A percentile compares a stretch with the other conserved stretches of the same genome.
These are phyloP conservation scores for Calliphora vomitoria DNA, from an alignment of 2,888 invertebrate genomes.

Conservation along the genomic window DNA sequence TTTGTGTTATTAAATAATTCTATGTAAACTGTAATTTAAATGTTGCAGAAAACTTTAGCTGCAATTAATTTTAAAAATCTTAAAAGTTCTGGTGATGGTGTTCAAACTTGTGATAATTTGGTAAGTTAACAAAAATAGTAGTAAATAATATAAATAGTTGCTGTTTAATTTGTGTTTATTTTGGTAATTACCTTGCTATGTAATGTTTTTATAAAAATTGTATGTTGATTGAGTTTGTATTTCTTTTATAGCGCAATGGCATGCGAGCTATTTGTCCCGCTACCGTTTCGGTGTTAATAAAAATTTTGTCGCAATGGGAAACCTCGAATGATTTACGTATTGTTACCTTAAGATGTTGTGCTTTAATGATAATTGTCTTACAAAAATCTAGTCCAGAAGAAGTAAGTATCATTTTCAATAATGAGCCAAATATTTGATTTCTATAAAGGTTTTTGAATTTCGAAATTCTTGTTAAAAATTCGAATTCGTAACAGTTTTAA, in stretches of 20 bases:
- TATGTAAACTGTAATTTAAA: slow-evolving; percentile 64
- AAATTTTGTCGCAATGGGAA: slow-evolving; percentile 85
- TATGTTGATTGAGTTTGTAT: slow-evolving; percentile 6
- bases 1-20: slow-evolving; percentile 45
- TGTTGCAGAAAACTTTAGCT: slow-evolving; percentile 83
- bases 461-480: too few species aligned
- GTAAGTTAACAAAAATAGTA: slow-evolving; percentile 80
- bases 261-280: slow-evolving; percentile 87
- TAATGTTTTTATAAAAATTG: slow-evolving; percentile 7
- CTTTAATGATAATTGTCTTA: slow-evolving; percentile 86
- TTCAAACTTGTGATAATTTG: slow-evolving; percentile 84
- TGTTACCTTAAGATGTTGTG: slow-evolving; percentile 86
- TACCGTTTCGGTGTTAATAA: slow-evolving; percentile 86
- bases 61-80: slow-evolving; percentile 82
- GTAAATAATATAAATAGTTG: slow-evolving; percentile 28
- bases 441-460: too few species aligned
- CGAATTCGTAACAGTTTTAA: too few species aligned
- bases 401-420: slow-evolving; percentile 79
- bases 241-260: slow-evolving; percentile 85
- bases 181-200: background rate
- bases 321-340: slow-evolving; percentile 83
- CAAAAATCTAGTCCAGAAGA: slow-evolving; percentile 86
- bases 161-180: background rate
- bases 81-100: slow-evolving; percentile 83
- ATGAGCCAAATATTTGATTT: too few species aligned